Conservation (phyloP, 2,797 vertebrate species). For the Threskiornis aethiopicus region DNA sequence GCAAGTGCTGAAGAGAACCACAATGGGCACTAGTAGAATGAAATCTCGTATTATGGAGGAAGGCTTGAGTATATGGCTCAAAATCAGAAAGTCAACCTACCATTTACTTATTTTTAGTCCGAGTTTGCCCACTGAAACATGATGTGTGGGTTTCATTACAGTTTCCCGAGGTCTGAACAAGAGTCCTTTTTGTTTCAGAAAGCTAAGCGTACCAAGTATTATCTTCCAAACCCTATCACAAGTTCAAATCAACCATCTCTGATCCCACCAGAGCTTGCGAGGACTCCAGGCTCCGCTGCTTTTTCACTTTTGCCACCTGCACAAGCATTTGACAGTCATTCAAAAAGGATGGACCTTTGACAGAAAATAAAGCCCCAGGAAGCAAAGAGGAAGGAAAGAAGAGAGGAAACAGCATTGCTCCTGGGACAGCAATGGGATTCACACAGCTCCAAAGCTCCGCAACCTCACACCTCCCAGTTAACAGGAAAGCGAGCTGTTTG, state of each 20-base stretch:
- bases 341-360: constrained; percentile 60
- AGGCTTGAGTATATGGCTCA: not conserved
- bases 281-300: not conserved
- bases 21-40: not conserved
- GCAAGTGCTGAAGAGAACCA: not conserved
- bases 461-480: not conserved
- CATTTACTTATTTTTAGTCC: not conserved
- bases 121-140: not conserved
- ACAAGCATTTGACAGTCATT: constrained; percentile 28
- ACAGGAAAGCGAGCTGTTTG: constrained; percentile 72
- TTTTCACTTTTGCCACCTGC: constrained; percentile 51
- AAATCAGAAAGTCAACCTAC: not conserved
- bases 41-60: not conserved
- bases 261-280: not conserved
- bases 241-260: not conserved
- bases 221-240: not conserved
- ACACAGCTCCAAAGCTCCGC: not conserved
- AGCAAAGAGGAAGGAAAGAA: constrained; percentile 72
- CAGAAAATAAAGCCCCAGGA: constrained; percentile 63
- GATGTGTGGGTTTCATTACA: not conserved
- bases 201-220: not conserved
- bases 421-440: constrained; percentile 46
- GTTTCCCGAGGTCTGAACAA: not conserved
- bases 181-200: not conserved
- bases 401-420: constrained; percentile 53